A percentile compares a stretch with the other conserved stretches of the same genome.
These are phyloP conservation scores for Neuroterus valhalla DNA, from an alignment of 1,140 invertebrate species.

Conservation along the genomic window DNA sequence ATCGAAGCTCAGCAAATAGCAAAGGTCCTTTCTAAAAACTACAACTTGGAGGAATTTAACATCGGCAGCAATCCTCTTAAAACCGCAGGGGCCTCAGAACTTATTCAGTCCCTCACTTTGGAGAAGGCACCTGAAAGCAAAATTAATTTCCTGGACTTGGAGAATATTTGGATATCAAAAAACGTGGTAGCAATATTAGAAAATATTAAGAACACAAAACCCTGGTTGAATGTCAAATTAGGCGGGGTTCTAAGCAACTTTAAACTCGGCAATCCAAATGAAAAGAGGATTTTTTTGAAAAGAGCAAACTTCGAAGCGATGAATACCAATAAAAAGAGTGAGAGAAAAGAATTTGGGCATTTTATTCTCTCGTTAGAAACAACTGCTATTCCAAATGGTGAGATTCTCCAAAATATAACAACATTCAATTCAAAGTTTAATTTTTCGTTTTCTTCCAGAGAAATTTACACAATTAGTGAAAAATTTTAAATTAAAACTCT, in stretches of 20 bases:
- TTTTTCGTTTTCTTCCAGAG: constrained; percentile 54
- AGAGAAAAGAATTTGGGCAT: constrained; percentile 69
- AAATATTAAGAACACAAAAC: constrained; percentile 54
- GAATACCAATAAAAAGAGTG: constrained; percentile 69
- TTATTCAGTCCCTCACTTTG: constrained; percentile 52
- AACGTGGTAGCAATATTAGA: constrained; percentile 59
- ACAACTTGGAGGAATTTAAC: constrained; percentile 53
- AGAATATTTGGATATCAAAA: constrained; percentile 69
- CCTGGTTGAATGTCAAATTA: constrained; percentile 64
- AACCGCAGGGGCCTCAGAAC: constrained; percentile 50
- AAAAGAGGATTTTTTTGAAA: constrained; percentile 67
- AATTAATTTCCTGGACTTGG: constrained; percentile 67
- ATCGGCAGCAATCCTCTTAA: constrained; percentile 65
- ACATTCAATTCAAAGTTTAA: constrained; percentile 36
- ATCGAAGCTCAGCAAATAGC: constrained; percentile 54
- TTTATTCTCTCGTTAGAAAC: constrained; percentile 62
- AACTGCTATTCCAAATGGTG: constrained; percentile 47
- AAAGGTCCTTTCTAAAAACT: constrained; percentile 58
- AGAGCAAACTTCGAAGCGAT: constrained; percentile 71
- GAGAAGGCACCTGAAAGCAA: constrained; percentile 41
- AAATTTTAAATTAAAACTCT: constrained; percentile 67
- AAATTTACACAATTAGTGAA: constrained; percentile 62
- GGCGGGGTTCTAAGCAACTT: constrained; percentile 73
- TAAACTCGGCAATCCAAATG: constrained; percentile 67
- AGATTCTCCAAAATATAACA: constrained; percentile 15